Percentiles rank a stretch among this genome's conserved stretches.
These are phyloP conservation scores for Silurus lanzhouensis DNA, from an alignment of 2,797 vertebrate genomes.

Conservation along the genomic window DNA sequence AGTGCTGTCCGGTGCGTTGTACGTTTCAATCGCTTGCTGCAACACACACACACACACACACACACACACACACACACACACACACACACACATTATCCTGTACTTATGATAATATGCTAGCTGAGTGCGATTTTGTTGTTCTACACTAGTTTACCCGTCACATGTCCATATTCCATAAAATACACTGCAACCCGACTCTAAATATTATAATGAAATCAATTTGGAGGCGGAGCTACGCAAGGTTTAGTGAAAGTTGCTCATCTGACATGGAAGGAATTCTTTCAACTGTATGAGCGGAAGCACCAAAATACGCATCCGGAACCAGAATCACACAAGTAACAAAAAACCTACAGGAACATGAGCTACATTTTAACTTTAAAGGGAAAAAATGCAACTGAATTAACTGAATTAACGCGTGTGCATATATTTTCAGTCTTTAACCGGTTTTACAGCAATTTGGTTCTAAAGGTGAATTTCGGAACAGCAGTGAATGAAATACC, in stretches of 20 bases:
- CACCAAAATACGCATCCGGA: neutral
- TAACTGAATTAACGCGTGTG: too few species aligned
- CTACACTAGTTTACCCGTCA: neutral
- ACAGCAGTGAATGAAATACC: too few species aligned
- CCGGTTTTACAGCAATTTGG: too few species aligned
- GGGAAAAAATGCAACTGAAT: too few species aligned
- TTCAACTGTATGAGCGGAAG: neutral
- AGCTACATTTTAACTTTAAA: too few species aligned
- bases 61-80: conserved; percentile 6
- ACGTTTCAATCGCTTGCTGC: conserved; percentile 75
- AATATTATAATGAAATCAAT: neutral
- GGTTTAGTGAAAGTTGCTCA: neutral
- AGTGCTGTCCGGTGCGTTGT: conserved; percentile 81
- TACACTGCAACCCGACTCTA: too few species aligned
- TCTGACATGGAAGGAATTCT: neutral
- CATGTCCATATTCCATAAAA: neutral
- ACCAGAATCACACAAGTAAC: neutral
- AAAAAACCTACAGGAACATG: too few species aligned
- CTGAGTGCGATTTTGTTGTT: neutral
- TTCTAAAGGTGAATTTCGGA: too few species aligned
- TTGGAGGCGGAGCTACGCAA: neutral
- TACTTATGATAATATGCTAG: neutral
- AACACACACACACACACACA: conserved; percentile 28
- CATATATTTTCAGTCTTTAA: too few species aligned
- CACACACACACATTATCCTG: neutral